Evolutionary conservation across 1,140 invertebrate genomes (phyloP), one percentile per base, ranked within the genome.

Genomic region (Thrips palmi): DNA sequence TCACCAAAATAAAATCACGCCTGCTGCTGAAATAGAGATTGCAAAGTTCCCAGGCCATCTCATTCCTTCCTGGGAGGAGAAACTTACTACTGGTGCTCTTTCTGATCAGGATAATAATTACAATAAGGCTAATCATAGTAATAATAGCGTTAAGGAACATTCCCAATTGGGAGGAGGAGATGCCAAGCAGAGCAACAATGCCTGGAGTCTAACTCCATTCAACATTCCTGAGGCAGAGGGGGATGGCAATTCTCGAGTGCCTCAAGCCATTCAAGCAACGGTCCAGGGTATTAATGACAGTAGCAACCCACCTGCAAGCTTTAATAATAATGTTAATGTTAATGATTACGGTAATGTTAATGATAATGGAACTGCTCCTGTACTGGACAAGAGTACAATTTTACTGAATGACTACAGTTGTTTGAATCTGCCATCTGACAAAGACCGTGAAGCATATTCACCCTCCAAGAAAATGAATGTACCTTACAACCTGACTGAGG

Each of bases 161-260:
- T n/a, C n/a, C n/a, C n/a, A n/a, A n/a, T n/a, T n/a, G n/a, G n/a
- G n/a, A n/a, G n/a, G n/a, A n/a, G n/a, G n/a, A n/a, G n/a, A n/a
- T n/a, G n/a, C n/a, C n/a, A n/a, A n/a, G n/a, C n/a, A n/a, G n/a
- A n/a, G n/a, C n/a, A n/a, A n/a, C n/a, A n/a, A n/a, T n/a, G n/a
- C n/a, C n/a, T n/a, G n/a, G n/a, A 67, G n/a, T n/a, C n/a, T n/a
- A n/a, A n/a, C n/a, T n/a, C n/a, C n/a, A n/a, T n/a, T n/a, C n/a
- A n/a, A n/a, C 67, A 70, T 70, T 70, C 67, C 67, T 66, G 61
- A 59, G 59, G 57, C 50, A 52, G 60, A 56, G 58, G n/a, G n/a
- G n/a, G n/a, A n/a, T n/a, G n/a, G n/a, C n/a, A n/a, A n/a, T n/a
- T n/a, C n/a, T n/a, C n/a, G n/a, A n/a, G n/a, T n/a, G n/a, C n/a